Base-by-base conservation (phyloP, 2,797 vertebrate species). In the Poecilia velifera region DNA sequence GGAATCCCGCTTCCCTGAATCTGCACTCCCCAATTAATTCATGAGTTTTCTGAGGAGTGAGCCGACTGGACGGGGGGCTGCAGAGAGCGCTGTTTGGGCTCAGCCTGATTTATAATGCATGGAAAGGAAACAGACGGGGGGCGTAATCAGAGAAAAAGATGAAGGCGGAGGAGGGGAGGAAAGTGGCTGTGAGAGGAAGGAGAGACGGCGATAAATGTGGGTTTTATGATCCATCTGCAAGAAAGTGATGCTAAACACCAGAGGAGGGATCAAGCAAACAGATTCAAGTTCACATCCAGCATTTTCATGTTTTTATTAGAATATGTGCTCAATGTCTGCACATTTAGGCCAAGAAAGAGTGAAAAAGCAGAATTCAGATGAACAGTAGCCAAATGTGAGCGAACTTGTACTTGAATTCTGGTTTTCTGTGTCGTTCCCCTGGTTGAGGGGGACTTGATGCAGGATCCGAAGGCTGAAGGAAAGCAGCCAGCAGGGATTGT, bases 91-190 rank as follows among this genome's bases (percentile, higher is more conserved):
- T 59, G 28, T 59, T 76, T 71, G 73, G 73, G 73, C 64, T 71
- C 22, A 4, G 73, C 41, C 47, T 80, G 66, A 76, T 80, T 80
- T 76, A 80, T 80, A 80, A 80, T 80, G 79, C 51, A 80, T 72
- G 66, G 41, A 59, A 20, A 43, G 45, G 73, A 28, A 45, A 31
- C 39, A 45, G 76, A 3, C 6, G 5, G 51, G 49, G 51, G 14
- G 25, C 31, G 14, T 34, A 62, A 34, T 62, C 59, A 62, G 25
- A 39, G 51, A 41, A 72, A 31, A 66, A 41, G 31, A 49, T 16
- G 43, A 39, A n/a, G 43, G 34, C 10, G 71, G 55, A 57, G 53
- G 55, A 47, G 55, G 77, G 34, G 46, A 49, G 22, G 46, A 64
- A 66, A 47, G 28, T n/a, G 49, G 49, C 49, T 51, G 49, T 51